phyloP scores from a whole-genome alignment of 2,888 invertebrate species.

The Acanthosoma haemorrhoidale region DNA sequence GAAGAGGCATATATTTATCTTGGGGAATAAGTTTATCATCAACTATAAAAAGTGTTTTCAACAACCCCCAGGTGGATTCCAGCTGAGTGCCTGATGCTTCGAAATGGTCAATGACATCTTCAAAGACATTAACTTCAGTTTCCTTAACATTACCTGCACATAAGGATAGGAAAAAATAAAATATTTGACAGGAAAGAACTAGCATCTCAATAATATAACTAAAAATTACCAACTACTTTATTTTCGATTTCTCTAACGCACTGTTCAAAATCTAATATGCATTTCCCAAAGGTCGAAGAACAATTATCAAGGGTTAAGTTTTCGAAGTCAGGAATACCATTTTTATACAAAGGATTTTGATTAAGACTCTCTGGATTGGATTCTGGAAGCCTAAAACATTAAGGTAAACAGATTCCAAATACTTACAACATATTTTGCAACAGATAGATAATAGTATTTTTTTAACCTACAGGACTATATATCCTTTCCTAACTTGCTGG shows the following conservation, averaged over 20 bases:
- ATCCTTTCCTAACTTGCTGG: constrained; percentile 53
- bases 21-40: constrained; percentile 75
- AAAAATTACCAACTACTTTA: constrained; percentile 48
- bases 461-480: constrained; percentile 63
- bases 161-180: not conserved
- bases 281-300: constrained; percentile 74
- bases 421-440: not conserved
- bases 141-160: constrained; percentile 44
- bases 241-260: constrained; percentile 64
- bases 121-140: constrained; percentile 56
- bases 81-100: constrained; percentile 68
- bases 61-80: constrained; percentile 79
- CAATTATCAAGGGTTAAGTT: constrained; percentile 77
- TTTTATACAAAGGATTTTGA: constrained; percentile 64
- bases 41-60: constrained; percentile 75
- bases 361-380: constrained; percentile 64
- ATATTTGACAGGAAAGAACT: not conserved
- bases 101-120: constrained; percentile 64
- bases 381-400: constrained; percentile 50
- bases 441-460: not conserved
- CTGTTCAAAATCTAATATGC: constrained; percentile 74
- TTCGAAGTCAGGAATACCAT: constrained; percentile 74
- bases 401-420: constrained; percentile 13
- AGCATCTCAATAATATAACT: constrained; percentile 32
- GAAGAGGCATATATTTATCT: constrained; percentile 69